phyloP scores from a whole-genome alignment of 2,888 invertebrate species.

The Drosophila nr. medialis region DNA sequence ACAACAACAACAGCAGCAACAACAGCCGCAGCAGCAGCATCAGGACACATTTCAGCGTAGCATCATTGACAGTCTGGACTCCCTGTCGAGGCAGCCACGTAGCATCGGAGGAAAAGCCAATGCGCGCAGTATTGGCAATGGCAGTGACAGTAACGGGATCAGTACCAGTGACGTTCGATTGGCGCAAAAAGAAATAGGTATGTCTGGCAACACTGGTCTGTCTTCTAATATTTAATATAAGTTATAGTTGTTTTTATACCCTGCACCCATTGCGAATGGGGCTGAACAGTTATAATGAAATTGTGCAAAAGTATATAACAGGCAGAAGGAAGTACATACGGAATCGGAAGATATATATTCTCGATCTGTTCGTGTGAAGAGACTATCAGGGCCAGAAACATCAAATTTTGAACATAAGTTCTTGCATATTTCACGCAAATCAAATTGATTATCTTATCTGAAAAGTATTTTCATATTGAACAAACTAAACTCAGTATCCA shows the following conservation, averaged over 20 bases:
- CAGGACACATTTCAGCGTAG: neutral
- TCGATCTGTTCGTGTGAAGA: neutral
- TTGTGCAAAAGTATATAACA: neutral
- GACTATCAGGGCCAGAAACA: neutral
- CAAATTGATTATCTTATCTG: neutral
- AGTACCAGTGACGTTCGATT: slow-evolving; percentile 34
- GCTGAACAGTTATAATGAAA: neutral
- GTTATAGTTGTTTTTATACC: neutral
- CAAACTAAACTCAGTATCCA: neutral
- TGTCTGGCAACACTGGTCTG: slow-evolving; percentile 45
- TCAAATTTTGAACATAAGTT: neutral
- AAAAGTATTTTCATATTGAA: neutral
- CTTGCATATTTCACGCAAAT: neutral
- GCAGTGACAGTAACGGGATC: slow-evolving; percentile 4
- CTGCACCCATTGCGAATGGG: neutral
- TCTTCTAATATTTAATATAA: neutral
- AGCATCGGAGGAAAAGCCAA: slow-evolving; percentile 3
- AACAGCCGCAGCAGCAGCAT: neutral
- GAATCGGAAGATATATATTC: neutral
- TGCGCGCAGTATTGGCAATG: slow-evolving; percentile 8
- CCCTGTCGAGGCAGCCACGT: slow-evolving; percentile 1
- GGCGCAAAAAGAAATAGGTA: slow-evolving; percentile 67
- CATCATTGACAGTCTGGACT: slow-evolving; percentile 16
- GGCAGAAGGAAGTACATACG: neutral
- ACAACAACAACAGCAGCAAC: slow-evolving; percentile 16